phyloP scores from a whole-genome alignment of 2,888 invertebrate species.

The Dastarcus helophoroides region DNA sequence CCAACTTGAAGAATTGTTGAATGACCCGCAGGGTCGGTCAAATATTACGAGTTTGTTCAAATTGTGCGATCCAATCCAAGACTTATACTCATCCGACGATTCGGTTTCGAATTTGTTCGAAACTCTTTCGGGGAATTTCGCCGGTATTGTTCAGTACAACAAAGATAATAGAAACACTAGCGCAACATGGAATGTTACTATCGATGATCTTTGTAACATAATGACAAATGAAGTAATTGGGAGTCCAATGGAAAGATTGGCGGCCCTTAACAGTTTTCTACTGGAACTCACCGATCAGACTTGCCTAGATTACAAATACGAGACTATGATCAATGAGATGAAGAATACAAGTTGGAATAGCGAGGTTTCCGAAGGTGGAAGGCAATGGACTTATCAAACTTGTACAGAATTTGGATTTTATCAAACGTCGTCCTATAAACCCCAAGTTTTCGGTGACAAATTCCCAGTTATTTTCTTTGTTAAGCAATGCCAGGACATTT shows the following conservation, averaged over 20 bases:
- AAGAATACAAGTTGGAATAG: slow-evolving; percentile 56
- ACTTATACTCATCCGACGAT: slow-evolving; percentile 44
- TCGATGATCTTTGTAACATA: slow-evolving; percentile 67
- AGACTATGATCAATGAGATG: slow-evolving; percentile 58
- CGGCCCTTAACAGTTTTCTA: slow-evolving; percentile 58
- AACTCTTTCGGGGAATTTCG: slow-evolving; percentile 75
- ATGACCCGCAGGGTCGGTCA: slow-evolving; percentile 47
- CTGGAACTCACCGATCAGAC: slow-evolving; percentile 53
- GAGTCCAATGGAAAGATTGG: slow-evolving; percentile 57
- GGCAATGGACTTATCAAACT: slow-evolving; percentile 91
- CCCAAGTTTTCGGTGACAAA: slow-evolving; percentile 57
- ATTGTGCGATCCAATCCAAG: slow-evolving; percentile 62
- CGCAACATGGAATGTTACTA: slow-evolving; percentile 56
- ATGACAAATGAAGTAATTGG: slow-evolving; percentile 52
- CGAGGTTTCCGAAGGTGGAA: slow-evolving; percentile 51
- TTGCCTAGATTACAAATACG: slow-evolving; percentile 77
- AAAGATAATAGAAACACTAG: slow-evolving; percentile 71
- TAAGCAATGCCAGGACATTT: slow-evolving; percentile 74
- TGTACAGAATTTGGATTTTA: slow-evolving; percentile 95
- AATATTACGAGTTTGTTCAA: slow-evolving; percentile 63
- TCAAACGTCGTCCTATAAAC: slow-evolving; percentile 67
- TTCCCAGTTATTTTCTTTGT: slow-evolving; percentile 70
- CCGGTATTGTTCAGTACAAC: slow-evolving; percentile 88
- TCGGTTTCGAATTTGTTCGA: slow-evolving; percentile 74
- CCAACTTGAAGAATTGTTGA: slow-evolving; percentile 53